Evolutionary conservation across 1,140 invertebrate genomes (phyloP), one percentile per base, ranked within the genome.

Genomic region (Lineus longissimus): DNA sequence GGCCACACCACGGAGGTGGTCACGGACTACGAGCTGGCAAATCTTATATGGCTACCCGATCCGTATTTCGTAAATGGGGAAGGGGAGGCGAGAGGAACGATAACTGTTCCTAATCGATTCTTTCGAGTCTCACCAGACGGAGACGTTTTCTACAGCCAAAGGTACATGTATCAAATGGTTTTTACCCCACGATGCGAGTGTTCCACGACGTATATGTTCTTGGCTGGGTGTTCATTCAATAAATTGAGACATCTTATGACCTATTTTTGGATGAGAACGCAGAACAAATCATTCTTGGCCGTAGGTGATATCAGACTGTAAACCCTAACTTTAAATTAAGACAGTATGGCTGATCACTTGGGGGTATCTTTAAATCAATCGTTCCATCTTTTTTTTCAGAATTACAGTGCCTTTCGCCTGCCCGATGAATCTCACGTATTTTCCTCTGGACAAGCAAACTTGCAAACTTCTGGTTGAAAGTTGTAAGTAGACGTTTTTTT

Each of bases 401-500:
- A 61, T 76, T n/a, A 67, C 70, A 0, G 33, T 76, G 66, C 73
- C 71, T 0, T 61, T 76, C 13, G 71, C 70, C 36, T 98, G 95
- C 81, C 93, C 92, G 2, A 98, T 98, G 95, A 91, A 97, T 73
- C 83, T 98, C n/a, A 86, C 91, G 68, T 93, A 93, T 77, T 98
- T 97, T 83, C 95, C 95, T 13, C 95, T 97, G 90, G 95, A 98
- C 83, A 87, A 90, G 29, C 94, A 94, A 78, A 84, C 86, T 0
- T 97, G 94, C 78, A 92, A 93, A 11, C 84, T 97, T 19, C 88
- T 93, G 70, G 85, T 98, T 43, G 94, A 93, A 70, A 96, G 94
- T 74, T 97, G 94, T 96, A 85, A 90, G 91, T 91, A 80, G 33
- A n/a, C 54, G 43, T 33, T 36, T 56, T 57, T 27, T n/a, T 31